phyloP scores from a whole-genome alignment of 2,797 vertebrate genomes.

The Poeciliopsis infans region DNA sequence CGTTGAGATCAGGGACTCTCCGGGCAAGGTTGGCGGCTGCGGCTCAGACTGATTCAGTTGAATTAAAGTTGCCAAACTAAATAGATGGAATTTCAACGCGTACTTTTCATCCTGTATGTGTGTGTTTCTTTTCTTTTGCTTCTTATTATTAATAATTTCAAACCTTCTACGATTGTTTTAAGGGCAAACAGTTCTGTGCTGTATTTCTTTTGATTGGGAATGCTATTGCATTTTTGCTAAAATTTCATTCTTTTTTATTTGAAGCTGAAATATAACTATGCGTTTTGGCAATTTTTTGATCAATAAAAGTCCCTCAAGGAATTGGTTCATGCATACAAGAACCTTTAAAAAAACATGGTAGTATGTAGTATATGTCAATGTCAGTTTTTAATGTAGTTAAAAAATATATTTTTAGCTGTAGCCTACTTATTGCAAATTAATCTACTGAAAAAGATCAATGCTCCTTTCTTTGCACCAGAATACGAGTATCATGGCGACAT shows the following conservation, averaged over 20 bases:
- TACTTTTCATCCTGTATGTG: slow-evolving; percentile 42
- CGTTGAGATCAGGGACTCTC: slow-evolving; percentile 69
- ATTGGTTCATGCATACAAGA: not conserved
- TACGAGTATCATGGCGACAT: slow-evolving; percentile 27
- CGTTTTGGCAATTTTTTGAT: not conserved
- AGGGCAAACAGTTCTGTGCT: slow-evolving; percentile 23
- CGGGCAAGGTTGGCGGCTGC: slow-evolving; percentile 68
- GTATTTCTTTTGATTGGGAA: slow-evolving; percentile 64
- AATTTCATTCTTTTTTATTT: slow-evolving; percentile 43
- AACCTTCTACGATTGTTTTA: slow-evolving; percentile 31
- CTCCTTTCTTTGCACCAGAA: slow-evolving; percentile 32
- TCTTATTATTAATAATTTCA: slow-evolving; percentile 27
- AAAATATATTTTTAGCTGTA: not conserved
- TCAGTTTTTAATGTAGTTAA: not conserved
- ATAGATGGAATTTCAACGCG: slow-evolving; percentile 71
- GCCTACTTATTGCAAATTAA: not conserved
- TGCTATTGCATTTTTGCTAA: slow-evolving; percentile 36
- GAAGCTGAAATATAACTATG: slow-evolving; percentile 60
- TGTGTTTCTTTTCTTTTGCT: not conserved
- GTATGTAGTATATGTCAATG: not conserved
- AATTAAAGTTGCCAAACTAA: slow-evolving; percentile 76
- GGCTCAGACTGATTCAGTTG: slow-evolving; percentile 68
- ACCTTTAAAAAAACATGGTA: not conserved
- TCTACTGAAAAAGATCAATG: not conserved
- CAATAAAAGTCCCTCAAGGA: not conserved